Percentiles rank a stretch among this genome's conserved stretches.
Conservation (phyloP, 2,797 vertebrate species). For the Dipus sagitta region DNA sequence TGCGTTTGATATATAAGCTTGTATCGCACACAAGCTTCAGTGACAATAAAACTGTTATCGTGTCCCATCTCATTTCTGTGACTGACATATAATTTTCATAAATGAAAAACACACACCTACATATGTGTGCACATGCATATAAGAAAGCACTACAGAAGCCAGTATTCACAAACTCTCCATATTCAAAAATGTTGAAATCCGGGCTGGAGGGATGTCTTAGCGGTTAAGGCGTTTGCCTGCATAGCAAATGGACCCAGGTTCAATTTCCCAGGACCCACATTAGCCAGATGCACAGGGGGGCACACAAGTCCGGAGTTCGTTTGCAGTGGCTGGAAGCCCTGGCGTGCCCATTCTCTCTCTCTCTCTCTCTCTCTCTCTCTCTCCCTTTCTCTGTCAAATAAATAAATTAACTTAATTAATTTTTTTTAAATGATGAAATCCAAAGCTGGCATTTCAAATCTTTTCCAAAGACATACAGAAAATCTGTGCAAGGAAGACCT, state of each 20-base stretch:
- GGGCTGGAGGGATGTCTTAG: too few species aligned
- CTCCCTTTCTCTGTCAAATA: too few species aligned
- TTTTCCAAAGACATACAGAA: neutral
- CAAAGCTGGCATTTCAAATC: conserved; percentile 11
- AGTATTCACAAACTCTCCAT: neutral
- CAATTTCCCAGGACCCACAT: too few species aligned
- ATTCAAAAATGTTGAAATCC: too few species aligned
- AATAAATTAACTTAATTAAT: too few species aligned
- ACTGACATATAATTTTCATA: neutral
- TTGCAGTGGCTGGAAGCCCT: too few species aligned
- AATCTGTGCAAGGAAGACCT: neutral
- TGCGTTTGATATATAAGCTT: neutral
- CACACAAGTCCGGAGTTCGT: too few species aligned
- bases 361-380: too few species aligned
- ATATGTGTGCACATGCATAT: neutral
- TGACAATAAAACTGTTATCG: neutral
- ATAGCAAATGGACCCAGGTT: too few species aligned
- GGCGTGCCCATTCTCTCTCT: too few species aligned
- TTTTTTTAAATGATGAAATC: neutral
- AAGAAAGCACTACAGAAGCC: neutral
- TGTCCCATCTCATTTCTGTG: neutral
- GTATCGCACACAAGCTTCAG: neutral
- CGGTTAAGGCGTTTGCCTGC: too few species aligned
- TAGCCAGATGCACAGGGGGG: too few species aligned
- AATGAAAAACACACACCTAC: neutral